A percentile compares a stretch with the other conserved stretches of the same genome.
phyloP scores from a whole-genome alignment of 2,797 vertebrate genomes.

The Scolopax rusticola region DNA sequence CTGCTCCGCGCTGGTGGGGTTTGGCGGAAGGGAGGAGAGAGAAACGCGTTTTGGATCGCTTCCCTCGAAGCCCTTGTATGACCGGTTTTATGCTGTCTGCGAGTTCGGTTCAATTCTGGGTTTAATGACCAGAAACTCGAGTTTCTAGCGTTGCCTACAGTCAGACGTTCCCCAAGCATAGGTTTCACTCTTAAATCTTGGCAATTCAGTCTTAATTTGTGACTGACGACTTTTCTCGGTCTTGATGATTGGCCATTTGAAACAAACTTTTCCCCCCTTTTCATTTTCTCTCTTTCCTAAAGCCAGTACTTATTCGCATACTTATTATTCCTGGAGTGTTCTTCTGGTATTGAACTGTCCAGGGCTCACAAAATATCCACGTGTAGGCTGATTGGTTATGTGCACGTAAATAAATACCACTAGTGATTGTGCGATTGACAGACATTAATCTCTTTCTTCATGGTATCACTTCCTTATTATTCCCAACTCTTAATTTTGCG shows the following conservation, averaged over 20 bases:
- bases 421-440: not conserved
- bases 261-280: not conserved
- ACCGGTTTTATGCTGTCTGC: not conserved
- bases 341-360: not conserved
- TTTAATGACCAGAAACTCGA: not conserved
- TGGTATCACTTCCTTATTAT: not conserved
- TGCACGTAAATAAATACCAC: not conserved
- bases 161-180: not conserved
- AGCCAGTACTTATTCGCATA: not conserved
- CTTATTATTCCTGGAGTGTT: not conserved
- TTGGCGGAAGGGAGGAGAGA: not conserved
- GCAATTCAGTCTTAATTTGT: not conserved
- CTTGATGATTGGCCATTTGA: not conserved
- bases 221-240: not conserved
- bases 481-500: not conserved
- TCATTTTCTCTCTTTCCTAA: not conserved
- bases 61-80: not conserved
- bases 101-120: not conserved
- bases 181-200: not conserved
- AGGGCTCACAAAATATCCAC: fast-evolving
- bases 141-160: not conserved
- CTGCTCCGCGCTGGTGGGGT: not conserved
- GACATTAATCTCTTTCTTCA: not conserved
- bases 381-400: not conserved
- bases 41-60: not conserved